Base-by-base conservation (phyloP, 2,797 vertebrate species). In the Falco cherrug region DNA sequence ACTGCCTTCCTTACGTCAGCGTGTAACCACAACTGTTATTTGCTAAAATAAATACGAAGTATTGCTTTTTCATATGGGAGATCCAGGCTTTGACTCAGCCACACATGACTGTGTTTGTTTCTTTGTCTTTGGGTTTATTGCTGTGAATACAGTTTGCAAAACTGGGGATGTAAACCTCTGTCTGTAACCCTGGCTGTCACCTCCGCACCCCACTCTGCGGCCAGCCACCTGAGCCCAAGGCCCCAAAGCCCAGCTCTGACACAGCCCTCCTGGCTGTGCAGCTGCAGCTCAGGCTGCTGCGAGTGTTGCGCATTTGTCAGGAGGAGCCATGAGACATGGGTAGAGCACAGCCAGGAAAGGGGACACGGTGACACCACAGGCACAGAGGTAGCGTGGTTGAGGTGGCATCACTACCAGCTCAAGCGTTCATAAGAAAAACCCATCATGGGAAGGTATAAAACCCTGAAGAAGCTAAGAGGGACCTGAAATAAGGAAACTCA, bases 241-340 rank as follows among this genome's bases (percentile, higher is more conserved):
- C 18, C 11, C 14, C 53, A 68, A 48, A 80, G 22, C 18, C 39
- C 64, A 77, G 37, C 6, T 65, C 43, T 71, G 35, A 59, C 16
- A 35, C 3, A 28, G 1, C 6, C 41, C 9, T 79, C 29, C 14
- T 28, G 19, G 5, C 1, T 4, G 2, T 8, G 1, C 2, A 51
- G 61, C 33, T 4, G 3, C 13, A 69, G 31, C 10, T 77, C 43
- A 59, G 83, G n/a, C 43, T 90, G 17, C n/a, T 68, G 26, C 4
- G 1, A 8, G 6, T 9, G 11, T 20, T 84, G 60, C 24, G n/a
- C 11, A n/a, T 3, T 17, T 7, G 10, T 53, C 50, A 85, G 54
- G 12, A 82, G 11, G 7, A 82, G 21, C 69, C 14, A 22, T 0
- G 0, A 47, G 39, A 20, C 18, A 43, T 39, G 45, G 54, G 3